Conservation (phyloP, 2,797 vertebrate species). For the Trichosurus vulpecula region DNA sequence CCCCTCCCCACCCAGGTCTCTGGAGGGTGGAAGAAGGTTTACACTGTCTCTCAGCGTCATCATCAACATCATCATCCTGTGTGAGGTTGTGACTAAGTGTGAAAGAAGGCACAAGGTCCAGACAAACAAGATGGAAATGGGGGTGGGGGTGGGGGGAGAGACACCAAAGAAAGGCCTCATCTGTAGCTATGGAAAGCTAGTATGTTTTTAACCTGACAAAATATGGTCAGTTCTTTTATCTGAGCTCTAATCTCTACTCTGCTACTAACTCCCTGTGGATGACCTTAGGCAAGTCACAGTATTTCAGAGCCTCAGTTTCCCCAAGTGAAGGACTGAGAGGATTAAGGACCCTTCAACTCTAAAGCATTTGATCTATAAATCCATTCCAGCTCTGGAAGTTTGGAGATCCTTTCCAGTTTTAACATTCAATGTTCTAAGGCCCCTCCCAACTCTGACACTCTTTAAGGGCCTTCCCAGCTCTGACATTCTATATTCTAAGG, state of each 20-base stretch:
- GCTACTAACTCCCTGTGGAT: background rate
- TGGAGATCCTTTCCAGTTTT: background rate
- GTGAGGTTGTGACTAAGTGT: conserved; percentile 50
- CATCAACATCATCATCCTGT: background rate
- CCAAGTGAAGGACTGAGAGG: background rate
- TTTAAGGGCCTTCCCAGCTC: background rate
- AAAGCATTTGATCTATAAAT: background rate
- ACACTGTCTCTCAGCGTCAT: background rate
- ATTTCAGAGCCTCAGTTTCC: background rate
- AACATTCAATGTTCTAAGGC: background rate
- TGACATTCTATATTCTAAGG: no score
- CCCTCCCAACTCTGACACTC: no score
- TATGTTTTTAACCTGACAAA: conserved; percentile 35
- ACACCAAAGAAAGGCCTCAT: background rate
- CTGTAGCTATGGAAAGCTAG: background rate
- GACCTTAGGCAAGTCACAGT: background rate
- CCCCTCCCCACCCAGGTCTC: background rate
- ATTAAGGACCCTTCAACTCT: background rate
- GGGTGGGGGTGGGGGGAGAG: background rate
- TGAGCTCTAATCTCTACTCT: background rate
- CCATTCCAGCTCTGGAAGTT: background rate
- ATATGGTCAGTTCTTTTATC: background rate
- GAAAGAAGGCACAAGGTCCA: conserved; percentile 48
- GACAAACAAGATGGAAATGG: background rate
- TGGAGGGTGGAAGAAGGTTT: background rate